Base-by-base conservation (phyloP, 2,797 vertebrate genomes). In the Arremon aurantiirostris region DNA sequence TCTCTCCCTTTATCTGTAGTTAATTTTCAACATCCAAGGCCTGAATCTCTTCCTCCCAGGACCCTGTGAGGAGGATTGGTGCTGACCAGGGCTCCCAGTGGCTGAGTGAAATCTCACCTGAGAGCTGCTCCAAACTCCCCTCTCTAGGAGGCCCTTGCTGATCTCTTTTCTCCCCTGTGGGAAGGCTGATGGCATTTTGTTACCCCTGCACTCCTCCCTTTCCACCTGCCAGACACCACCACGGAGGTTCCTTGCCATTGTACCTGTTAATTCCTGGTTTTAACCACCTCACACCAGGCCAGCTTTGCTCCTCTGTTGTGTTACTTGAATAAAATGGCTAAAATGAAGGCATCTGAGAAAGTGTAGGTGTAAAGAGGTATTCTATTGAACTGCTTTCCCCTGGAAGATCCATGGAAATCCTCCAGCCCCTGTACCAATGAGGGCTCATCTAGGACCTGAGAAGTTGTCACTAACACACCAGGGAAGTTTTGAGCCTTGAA, bases 71-170 rank as follows among this genome's bases (percentile, higher is more conserved):
- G 53, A 12, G 41, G 28, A 5, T 49, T 75, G 34, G 53, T 57
- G 21, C 47, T 2, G 1, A 5, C 14, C 2, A 0, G 69, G 42
- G 56, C 65, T 78, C 39, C 24, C 35, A 53, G 0, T 0, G 6
- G 8, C 17, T 1, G 0, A 55, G 35, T 1, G 27, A 16, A 15
- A 8, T 0, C 56, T 78, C 26, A 5, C 27, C 75, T 20, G 34
- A 27, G 50, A 73, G 70, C 16, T 46, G 65, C 23, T 66, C 30
- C 61, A 12, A 26, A 3, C 14, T 26, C 27, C 14, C 18, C 15
- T 53, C 30, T 24, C 68, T n/a, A 8, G 14, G 26, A 39, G 11
- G 8, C 9, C 27, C 35, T 32, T 46, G 34, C 28, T 37, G 37
- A 23, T 8, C 32, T 32, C 42, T 61, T 68, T 28, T 32, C 26